Conservation (phyloP, 2,113 vertebrate genomes). For the Oceanites oceanicus region DNA sequence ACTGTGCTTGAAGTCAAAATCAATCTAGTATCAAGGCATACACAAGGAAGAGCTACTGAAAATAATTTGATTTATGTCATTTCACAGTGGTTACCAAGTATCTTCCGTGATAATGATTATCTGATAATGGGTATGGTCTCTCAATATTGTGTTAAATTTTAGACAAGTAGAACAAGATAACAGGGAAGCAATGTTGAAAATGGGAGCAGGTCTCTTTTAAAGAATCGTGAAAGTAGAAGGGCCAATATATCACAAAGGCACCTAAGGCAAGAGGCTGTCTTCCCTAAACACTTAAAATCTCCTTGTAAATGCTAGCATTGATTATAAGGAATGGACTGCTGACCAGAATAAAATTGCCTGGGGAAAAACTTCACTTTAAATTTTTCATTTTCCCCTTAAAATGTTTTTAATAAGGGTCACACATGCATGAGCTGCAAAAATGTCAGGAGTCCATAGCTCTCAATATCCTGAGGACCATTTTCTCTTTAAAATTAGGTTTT, state of each 20-base stretch:
- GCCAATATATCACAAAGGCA: background rate
- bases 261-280: background rate
- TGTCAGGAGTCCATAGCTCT: background rate
- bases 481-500: background rate
- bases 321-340: background rate
- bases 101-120: background rate
- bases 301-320: constrained; percentile 20
- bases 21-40: background rate
- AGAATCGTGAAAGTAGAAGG: background rate
- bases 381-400: constrained; percentile 26
- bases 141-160: background rate
- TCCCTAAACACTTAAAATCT: constrained; percentile 15
- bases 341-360: constrained; percentile 20
- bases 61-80: background rate
- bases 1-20: background rate
- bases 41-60: background rate
- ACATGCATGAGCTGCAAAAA: background rate
- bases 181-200: background rate
- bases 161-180: background rate
- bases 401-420: constrained; percentile 25
- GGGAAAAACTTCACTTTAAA: constrained; percentile 8
- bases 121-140: background rate
- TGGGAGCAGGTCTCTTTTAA: background rate
- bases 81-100: background rate
- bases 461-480: background rate